A percentile compares a stretch with the other conserved stretches of the same genome.
Evolutionary conservation across 2,888 invertebrate species (phyloP).

Genomic region (Drosophila emarginata): DNA sequence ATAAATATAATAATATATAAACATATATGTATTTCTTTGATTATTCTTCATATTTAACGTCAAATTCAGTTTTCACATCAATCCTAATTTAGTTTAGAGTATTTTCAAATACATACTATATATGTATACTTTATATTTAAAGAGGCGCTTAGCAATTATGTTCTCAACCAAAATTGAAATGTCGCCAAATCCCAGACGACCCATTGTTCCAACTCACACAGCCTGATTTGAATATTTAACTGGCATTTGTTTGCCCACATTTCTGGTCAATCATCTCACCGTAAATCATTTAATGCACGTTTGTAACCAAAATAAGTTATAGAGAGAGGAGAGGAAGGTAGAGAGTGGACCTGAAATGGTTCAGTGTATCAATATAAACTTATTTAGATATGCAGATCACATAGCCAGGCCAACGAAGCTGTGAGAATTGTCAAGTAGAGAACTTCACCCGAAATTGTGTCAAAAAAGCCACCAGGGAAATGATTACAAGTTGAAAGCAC

Average conservation of each 20-base stretch:
- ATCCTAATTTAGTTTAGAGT: neutral
- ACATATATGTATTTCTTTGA: no score
- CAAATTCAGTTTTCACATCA: no score
- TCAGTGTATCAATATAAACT: slow-evolving; percentile 16
- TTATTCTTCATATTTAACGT: no score
- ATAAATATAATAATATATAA: no score
- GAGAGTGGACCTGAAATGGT: neutral
- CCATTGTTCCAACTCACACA: slow-evolving; percentile 30
- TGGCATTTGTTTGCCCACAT: slow-evolving; percentile 36
- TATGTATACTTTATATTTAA: neutral
- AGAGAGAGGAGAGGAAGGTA: neutral
- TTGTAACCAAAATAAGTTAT: slow-evolving; percentile 43
- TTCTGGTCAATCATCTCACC: slow-evolving; percentile 58
- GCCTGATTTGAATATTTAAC: slow-evolving; percentile 39
- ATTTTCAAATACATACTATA: neutral
- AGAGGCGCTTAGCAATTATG: neutral
- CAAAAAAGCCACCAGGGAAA: slow-evolving; percentile 25
- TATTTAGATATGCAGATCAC: slow-evolving; percentile 51
- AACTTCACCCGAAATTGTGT: slow-evolving; percentile 48
- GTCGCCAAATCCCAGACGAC: neutral
- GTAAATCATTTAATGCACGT: slow-evolving; percentile 68
- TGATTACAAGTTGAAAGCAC: neutral
- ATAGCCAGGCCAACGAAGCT: slow-evolving; percentile 39
- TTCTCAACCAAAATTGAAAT: slow-evolving; percentile 25
- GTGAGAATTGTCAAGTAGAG: slow-evolving; percentile 52